Evolutionary conservation across 2,797 vertebrate genomes (phyloP).

Genomic region (Malurus splendens): DNA sequence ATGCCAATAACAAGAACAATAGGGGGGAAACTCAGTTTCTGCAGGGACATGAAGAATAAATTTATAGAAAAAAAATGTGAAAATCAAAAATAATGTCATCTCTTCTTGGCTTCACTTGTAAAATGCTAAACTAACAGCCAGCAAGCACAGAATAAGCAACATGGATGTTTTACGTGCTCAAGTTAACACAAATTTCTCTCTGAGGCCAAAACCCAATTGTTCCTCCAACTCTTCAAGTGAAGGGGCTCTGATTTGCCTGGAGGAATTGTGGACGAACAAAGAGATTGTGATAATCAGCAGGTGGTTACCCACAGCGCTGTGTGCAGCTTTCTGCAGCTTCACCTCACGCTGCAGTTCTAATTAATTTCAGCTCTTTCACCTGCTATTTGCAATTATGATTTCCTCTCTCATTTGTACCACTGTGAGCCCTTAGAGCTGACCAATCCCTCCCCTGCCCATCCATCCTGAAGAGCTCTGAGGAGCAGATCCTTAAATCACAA

Average conservation of each 20-base stretch:
- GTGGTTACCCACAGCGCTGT: neutral
- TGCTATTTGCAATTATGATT: neutral
- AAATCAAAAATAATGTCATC: neutral
- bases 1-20: constrained; percentile 26
- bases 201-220: neutral
- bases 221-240: neutral
- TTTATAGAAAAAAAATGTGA: neutral
- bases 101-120: neutral
- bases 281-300: neutral
- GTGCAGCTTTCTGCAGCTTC: neutral
- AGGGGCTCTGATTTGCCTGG: neutral
- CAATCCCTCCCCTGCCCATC: neutral
- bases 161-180: neutral
- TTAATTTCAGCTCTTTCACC: neutral
- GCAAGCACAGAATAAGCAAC: neutral
- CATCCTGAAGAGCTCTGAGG: neutral
- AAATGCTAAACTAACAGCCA: constrained; percentile 3
- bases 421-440: neutral
- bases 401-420: neutral
- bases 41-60: neutral
- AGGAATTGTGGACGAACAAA: neutral
- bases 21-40: neutral
- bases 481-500: neutral
- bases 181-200: neutral
- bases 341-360: neutral